Evolutionary conservation across 2,888 invertebrate species (phyloP), one percentile per base, ranked within the genome.

Genomic region (Psococerastis gibbosa): DNA sequence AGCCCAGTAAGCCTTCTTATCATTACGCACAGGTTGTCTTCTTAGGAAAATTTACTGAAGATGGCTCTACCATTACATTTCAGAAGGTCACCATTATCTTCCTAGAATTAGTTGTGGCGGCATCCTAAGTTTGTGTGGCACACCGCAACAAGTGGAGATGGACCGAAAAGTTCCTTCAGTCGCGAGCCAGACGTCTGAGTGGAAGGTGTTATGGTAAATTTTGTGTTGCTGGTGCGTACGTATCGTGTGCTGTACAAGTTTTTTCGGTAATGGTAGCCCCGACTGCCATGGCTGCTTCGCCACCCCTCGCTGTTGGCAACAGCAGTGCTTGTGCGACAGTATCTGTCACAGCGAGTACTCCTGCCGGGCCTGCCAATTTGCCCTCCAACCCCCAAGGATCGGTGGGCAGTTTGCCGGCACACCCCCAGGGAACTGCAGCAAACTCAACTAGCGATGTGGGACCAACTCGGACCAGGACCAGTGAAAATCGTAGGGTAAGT

Each of bases 401-500:
- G 27, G n/a, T n/a, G n/a, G 20, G 17, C 17, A 38, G 11, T 20
- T 20, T 38, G n/a, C 38, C 38, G 3, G 20, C 17, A n/a, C 5
- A 13, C 17, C 38, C 38, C 5, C 38, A 5, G 22, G 38, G 38
- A 11, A 27, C 27, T 27, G 11, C 8, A 6, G 8, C 27, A 27
- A 11, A 11, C 6, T 9, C 8, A 6, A 11, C 8, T 5, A 38
- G 5, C 11, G 38, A 38, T 18, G 22, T 22, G n/a, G 38, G 38
- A 5, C 38, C 38, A 3, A 38, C 38, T 18, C 3, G 38, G 20
- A 15, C 38, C 3, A 38, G 38, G 11, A 18, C 38, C 6, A 20
- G 38, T 13, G 38, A 38, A 38, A 38, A 38, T 38, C 38, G 78
- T 59, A 74, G 76, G 70, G 76, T 76, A 62, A 63, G 50, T 49